Conservation (phyloP, 2,888 invertebrate genomes). For the Abscondita cerata region DNA sequence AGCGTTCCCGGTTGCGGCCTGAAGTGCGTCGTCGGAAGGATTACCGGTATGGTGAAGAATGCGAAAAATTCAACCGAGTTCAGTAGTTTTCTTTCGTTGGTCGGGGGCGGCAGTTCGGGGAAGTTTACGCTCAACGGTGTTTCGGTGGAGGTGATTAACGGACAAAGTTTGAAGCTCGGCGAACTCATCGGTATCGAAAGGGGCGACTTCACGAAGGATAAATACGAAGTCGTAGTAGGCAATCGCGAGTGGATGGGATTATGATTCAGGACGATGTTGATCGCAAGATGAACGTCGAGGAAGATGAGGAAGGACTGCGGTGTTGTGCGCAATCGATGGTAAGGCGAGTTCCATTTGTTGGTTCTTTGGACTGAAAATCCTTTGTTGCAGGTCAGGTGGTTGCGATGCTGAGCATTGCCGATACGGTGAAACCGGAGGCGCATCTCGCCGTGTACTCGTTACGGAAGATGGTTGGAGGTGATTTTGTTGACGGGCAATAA, state of each 20-base stretch:
- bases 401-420: slow-evolving; percentile 91
- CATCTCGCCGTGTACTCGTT: slow-evolving; percentile 91
- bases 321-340: slow-evolving; percentile 89
- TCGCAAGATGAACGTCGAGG: slow-evolving; percentile 78
- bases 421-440: slow-evolving; percentile 96
- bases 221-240: slow-evolving; percentile 50
- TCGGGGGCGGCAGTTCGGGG: slow-evolving; percentile 58
- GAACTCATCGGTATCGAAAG: slow-evolving; percentile 60
- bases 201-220: slow-evolving; percentile 9
- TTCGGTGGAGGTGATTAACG: slow-evolving; percentile 67
- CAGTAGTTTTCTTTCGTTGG: slow-evolving; percentile 58
- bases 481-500: slow-evolving; percentile 97
- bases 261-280: slow-evolving; percentile 78
- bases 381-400: slow-evolving; percentile 70
- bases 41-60: slow-evolving; percentile 62
- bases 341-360: slow-evolving; percentile 34
- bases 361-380: background rate
- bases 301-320: slow-evolving; percentile 87
- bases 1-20: slow-evolving; percentile 87
- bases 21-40: slow-evolving; percentile 70
- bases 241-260: slow-evolving; percentile 97
- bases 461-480: slow-evolving; percentile 88
- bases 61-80: slow-evolving; percentile 65
- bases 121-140: slow-evolving; percentile 67
- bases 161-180: slow-evolving; percentile 61